Conservation (phyloP, 2,797 vertebrate genomes). For the Phrynocephalus guinanensis region DNA sequence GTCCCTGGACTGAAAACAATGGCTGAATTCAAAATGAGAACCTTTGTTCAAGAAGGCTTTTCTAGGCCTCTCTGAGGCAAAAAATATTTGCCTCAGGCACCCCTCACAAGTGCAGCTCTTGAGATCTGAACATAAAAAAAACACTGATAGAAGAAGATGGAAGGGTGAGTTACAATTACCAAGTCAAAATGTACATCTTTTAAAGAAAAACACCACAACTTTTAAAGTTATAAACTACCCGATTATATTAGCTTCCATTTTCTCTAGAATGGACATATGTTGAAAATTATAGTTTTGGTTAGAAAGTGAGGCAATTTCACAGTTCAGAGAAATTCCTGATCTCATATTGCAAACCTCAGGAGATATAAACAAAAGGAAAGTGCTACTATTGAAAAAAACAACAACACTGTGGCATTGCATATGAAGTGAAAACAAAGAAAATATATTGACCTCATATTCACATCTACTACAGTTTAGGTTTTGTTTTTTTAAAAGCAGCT, state of each 20-base stretch:
- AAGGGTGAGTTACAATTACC: neutral
- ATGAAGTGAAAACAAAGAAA: slow-evolving; percentile 1
- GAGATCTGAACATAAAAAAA: neutral
- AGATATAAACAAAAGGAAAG: neutral
- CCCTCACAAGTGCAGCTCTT: fast-evolving
- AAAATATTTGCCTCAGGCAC: slow-evolving; percentile 7
- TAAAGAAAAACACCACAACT: neutral
- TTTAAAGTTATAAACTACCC: neutral
- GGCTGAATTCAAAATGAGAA: slow-evolving; percentile 43
- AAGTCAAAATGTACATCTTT: fast-evolving
- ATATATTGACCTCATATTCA: neutral
- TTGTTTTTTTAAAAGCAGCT: neutral
- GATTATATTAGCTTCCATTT: neutral
- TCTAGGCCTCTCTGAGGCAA: slow-evolving; percentile 16
- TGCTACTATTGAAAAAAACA: neutral
- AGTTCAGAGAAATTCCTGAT: neutral
- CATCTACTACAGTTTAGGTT: neutral
- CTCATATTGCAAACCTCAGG: neutral
- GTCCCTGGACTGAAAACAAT: fast-evolving
- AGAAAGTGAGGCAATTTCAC: neutral
- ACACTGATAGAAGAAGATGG: no score
- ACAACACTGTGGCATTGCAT: neutral
- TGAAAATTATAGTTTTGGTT: neutral
- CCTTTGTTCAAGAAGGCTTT: slow-evolving; percentile 2
- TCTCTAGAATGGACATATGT: neutral